Evolutionary conservation across 2,797 vertebrate species (phyloP).

Genomic region (Cuniculus paca): DNA sequence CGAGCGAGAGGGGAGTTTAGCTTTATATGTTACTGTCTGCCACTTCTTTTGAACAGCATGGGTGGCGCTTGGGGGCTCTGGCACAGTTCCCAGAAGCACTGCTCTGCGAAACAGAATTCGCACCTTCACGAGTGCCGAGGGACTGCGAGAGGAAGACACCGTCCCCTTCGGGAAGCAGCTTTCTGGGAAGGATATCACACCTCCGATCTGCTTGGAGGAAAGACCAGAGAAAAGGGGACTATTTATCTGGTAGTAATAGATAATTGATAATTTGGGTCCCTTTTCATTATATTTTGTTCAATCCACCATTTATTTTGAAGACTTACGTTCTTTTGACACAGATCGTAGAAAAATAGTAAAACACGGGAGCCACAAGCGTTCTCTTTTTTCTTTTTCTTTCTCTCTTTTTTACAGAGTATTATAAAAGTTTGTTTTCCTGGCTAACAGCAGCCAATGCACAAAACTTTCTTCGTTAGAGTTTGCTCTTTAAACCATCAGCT

Average conservation of each 20-base stretch:
- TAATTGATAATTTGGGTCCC: neutral
- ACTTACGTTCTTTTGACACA: constrained; percentile 77
- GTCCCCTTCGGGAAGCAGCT: neutral
- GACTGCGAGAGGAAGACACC: constrained; percentile 59
- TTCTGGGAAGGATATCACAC: constrained; percentile 62
- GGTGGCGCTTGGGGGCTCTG: constrained; percentile 64
- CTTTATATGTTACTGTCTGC: constrained; percentile 79
- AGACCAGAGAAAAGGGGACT: neutral
- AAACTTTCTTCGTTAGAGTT: constrained; percentile 90
- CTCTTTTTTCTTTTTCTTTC: neutral
- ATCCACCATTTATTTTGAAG: constrained; percentile 66
- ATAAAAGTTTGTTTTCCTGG: constrained; percentile 87
- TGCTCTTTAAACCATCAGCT: constrained; percentile 89
- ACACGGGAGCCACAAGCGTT: constrained; percentile 19
- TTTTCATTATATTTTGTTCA: constrained; percentile 65
- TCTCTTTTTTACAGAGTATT: constrained; percentile 50
- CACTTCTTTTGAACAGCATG: constrained; percentile 73
- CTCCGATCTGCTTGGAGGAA: neutral
- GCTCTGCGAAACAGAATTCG: constrained; percentile 71
- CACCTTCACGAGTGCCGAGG: constrained; percentile 59
- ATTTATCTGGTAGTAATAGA: constrained; percentile 11
- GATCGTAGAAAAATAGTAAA: constrained; percentile 76
- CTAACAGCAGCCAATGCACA: constrained; percentile 88
- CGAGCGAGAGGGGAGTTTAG: constrained; percentile 24
- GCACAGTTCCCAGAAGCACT: constrained; percentile 70